A percentile compares a stretch with the other conserved stretches of the same genome.
Evolutionary conservation across 2,888 invertebrate genomes (phyloP).

Genomic region (Troides oblongomaculatus): DNA sequence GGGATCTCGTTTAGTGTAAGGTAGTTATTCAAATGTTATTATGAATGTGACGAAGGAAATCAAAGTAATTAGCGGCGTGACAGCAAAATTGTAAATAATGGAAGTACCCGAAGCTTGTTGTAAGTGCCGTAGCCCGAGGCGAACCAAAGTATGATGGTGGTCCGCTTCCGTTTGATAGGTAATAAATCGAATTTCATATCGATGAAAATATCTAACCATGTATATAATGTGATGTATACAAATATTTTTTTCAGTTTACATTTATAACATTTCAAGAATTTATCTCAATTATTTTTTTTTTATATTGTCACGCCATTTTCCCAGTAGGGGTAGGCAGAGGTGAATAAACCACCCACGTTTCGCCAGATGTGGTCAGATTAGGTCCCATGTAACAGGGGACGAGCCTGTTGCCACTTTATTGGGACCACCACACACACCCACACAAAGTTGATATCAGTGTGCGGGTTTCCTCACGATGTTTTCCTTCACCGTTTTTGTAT

Average conservation of each 20-base stretch:
- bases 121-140: constrained; percentile 35
- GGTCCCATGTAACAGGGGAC: no score
- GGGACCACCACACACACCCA: no score
- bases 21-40: constrained; percentile 37
- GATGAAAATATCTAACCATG: not conserved
- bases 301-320: no score
- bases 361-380: no score
- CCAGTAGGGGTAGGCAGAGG: no score
- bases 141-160: constrained; percentile 31
- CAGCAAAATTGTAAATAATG: constrained; percentile 49
- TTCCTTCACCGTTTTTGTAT: no score
- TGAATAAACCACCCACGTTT: no score
- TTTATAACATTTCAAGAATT: no score
- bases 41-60: constrained; percentile 34
- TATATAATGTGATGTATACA: not conserved
- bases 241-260: not conserved
- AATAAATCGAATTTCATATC: not conserved
- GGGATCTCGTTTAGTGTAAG: constrained; percentile 8
- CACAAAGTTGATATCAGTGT: no score
- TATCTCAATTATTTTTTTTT: no score
- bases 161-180: constrained; percentile 2
- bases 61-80: constrained; percentile 43
- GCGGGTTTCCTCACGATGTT: no score
- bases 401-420: no score
- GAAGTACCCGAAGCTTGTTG: constrained; percentile 33